Evolutionary conservation across 2,888 invertebrate species (phyloP).

Genomic region (Scaptomyza polygonia): DNA sequence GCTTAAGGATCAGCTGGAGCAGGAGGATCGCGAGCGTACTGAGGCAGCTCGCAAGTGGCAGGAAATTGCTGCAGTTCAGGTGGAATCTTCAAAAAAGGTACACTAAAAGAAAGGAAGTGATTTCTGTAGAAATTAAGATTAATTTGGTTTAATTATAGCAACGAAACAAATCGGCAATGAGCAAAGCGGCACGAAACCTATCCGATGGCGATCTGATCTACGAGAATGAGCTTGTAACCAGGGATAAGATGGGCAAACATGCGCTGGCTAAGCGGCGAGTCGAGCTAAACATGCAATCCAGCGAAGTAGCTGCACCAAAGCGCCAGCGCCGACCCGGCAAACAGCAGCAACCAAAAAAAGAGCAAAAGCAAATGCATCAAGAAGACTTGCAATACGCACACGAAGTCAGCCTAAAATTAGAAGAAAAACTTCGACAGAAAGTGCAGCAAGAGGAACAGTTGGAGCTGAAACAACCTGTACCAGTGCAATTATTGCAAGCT

Average conservation of each 20-base stretch:
- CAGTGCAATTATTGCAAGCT: constrained; percentile 9
- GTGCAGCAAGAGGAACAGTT: constrained; percentile 13
- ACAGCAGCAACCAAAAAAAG: constrained; percentile 12
- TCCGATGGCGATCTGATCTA: constrained; percentile 74
- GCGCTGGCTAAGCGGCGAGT: constrained; percentile 45
- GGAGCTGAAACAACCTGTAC: constrained; percentile 2
- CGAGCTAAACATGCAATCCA: constrained; percentile 19
- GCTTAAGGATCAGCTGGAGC: constrained; percentile 86
- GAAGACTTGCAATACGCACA: not conserved
- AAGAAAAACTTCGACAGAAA: not conserved
- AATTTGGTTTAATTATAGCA: constrained; percentile 7
- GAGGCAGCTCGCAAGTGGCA: constrained; percentile 70
- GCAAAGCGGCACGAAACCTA: constrained; percentile 69
- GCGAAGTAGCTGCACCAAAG: constrained; percentile 14
- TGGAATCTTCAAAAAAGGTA: constrained; percentile 72
- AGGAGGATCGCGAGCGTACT: constrained; percentile 83
- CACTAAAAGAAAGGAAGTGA: no score
- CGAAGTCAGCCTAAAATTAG: not conserved
- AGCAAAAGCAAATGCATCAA: constrained; percentile 15
- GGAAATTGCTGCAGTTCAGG: constrained; percentile 64
- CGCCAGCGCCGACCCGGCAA: constrained; percentile 27
- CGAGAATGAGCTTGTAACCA: constrained; percentile 77
- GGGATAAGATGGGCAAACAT: constrained; percentile 63
- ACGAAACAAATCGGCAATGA: constrained; percentile 47
- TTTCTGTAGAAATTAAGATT: not conserved